Evolutionary conservation across 2,113 vertebrate species (phyloP).

Genomic region (Vimba vimba): DNA sequence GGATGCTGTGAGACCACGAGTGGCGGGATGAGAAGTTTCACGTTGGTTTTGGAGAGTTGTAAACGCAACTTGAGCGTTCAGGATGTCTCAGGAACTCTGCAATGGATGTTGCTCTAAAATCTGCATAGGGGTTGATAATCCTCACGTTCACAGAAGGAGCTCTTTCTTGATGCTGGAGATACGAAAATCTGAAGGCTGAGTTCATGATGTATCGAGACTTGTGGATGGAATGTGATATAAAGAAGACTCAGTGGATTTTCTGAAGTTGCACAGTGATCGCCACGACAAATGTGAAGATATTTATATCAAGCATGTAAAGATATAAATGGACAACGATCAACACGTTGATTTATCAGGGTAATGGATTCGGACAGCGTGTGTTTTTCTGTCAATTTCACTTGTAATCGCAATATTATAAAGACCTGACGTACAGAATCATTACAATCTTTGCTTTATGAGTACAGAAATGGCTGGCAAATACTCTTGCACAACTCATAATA

Average conservation of each 20-base stretch:
- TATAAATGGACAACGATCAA: background rate
- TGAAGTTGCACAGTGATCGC: background rate
- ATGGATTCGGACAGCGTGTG: background rate
- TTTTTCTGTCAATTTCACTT: background rate
- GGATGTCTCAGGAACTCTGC: conserved; percentile 4
- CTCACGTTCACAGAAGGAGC: background rate
- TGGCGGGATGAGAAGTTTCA: conserved; percentile 7
- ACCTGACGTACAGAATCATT: background rate
- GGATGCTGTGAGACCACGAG: background rate
- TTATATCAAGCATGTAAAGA: background rate
- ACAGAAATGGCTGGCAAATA: background rate
- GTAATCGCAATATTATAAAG: background rate
- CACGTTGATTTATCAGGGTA: background rate
- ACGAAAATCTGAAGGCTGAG: background rate
- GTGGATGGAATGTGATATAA: background rate
- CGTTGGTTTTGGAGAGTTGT: conserved; percentile 9
- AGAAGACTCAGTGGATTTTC: background rate
- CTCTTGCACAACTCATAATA: background rate
- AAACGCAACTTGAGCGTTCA: background rate
- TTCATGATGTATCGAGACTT: background rate
- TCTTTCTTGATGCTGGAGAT: background rate
- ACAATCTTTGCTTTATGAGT: background rate
- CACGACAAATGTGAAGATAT: background rate
- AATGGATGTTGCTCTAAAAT: background rate
- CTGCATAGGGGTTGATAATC: background rate